These are phyloP conservation scores for Engraulis encrasicolus DNA, from an alignment of 2,113 vertebrate species.

Conservation along the genomic window DNA sequence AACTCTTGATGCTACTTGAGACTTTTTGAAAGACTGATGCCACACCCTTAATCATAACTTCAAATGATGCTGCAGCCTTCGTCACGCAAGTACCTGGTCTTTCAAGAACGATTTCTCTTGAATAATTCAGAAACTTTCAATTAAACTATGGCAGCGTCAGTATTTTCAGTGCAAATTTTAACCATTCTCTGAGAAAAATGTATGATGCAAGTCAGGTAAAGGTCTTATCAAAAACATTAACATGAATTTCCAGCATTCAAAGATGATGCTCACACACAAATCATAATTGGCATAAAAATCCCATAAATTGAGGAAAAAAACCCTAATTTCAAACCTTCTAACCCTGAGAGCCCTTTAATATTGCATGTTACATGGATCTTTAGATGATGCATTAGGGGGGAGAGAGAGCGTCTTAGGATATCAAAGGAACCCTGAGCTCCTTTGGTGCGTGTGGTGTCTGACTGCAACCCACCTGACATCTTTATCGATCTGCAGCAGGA, in stretches of 20 bases:
- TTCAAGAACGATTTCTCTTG: background rate
- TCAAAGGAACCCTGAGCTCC: background rate
- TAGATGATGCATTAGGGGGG: background rate
- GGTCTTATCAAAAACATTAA: background rate
- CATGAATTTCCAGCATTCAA: background rate
- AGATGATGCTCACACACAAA: background rate
- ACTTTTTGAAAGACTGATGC: too few species aligned
- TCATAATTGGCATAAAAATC: background rate
- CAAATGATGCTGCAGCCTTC: too few species aligned
- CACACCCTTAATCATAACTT: too few species aligned
- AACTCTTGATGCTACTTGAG: background rate
- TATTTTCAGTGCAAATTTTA: background rate
- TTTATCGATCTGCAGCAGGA: slow-evolving; percentile 97
- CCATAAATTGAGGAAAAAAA: background rate
- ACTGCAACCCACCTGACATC: slow-evolving; percentile 86
- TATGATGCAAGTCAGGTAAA: background rate
- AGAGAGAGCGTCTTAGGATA: background rate
- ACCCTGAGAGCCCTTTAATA: background rate
- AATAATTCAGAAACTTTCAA: background rate
- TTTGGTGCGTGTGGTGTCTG: too few species aligned
- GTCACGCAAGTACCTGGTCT: too few species aligned
- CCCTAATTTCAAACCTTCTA: background rate
- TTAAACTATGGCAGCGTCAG: background rate
- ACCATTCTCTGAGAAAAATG: background rate
- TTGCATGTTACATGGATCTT: background rate